Percentiles rank a stretch among this genome's conserved stretches.
These are phyloP conservation scores for Lasioglossum malachurum DNA, from an alignment of 2,888 invertebrate species.

Conservation along the genomic window DNA sequence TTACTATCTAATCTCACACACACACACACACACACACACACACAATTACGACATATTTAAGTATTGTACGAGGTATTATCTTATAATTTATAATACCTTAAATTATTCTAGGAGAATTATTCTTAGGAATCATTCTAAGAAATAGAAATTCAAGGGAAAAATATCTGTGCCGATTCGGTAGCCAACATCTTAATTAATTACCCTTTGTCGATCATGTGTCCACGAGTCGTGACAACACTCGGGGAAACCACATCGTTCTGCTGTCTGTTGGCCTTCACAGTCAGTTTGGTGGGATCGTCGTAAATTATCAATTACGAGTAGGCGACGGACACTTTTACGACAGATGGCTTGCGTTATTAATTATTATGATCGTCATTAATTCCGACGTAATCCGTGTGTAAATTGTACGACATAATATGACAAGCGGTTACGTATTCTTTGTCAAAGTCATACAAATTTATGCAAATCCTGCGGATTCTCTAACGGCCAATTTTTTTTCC, in stretches of 20 bases:
- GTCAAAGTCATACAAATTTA: not conserved
- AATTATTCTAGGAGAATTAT: no score
- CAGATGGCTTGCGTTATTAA: conserved; percentile 21
- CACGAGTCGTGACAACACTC: not conserved
- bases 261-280: not conserved
- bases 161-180: not conserved
- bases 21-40: no score
- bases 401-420: not conserved
- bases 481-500: not conserved
- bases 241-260: not conserved
- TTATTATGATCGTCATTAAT: conserved; percentile 31
- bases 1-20: no score
- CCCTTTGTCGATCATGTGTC: not conserved
- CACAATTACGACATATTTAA: no score
- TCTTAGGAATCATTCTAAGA: no score
- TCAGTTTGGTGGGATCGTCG: conserved; percentile 20
- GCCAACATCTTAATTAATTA: not conserved
- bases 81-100: no score
- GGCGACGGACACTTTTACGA: conserved; percentile 13
- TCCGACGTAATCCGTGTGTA: conserved; percentile 11
- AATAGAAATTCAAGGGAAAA: not conserved
- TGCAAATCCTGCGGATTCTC: not conserved
- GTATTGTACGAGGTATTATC: no score
- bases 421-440: conserved; percentile 12
- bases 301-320: conserved; percentile 29